These are phyloP conservation scores for Pampusana beccarii DNA, from an alignment of 2,113 vertebrate genomes.

Conservation along the genomic window DNA sequence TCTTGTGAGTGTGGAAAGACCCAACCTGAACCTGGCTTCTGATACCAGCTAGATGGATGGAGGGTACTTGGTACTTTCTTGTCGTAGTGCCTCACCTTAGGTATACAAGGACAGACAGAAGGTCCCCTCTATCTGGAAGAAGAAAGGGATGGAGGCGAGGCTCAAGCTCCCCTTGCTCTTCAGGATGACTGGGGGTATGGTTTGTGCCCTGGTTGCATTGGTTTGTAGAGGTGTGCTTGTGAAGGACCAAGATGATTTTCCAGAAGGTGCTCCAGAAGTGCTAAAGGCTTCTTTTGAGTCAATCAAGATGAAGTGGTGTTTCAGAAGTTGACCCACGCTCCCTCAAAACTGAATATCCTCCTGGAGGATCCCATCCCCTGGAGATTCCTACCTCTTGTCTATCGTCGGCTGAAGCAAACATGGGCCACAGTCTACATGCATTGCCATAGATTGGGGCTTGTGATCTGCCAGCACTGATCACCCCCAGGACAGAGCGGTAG, in stretches of 20 bases:
- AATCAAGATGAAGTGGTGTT: background rate
- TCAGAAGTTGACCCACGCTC: accelerated
- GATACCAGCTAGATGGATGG: background rate
- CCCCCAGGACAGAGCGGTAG: background rate
- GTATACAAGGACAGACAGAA: background rate
- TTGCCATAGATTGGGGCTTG: background rate
- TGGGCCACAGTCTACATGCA: background rate
- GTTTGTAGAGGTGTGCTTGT: background rate
- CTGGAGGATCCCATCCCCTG: background rate
- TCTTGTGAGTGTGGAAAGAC: background rate
- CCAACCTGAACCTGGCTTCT: background rate
- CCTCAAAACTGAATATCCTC: background rate
- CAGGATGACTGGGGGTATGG: background rate
- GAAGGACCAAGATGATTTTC: background rate
- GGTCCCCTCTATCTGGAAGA: background rate
- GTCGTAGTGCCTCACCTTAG: background rate
- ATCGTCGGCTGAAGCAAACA: background rate
- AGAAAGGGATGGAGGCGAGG: background rate
- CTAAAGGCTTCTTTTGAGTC: background rate
- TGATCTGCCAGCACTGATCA: background rate
- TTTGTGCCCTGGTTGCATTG: background rate
- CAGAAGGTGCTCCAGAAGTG: background rate
- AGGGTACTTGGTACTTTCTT: background rate
- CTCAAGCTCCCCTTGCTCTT: accelerated
- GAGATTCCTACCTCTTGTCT: background rate